A percentile compares a stretch with the other conserved stretches of the same genome.
phyloP scores from a whole-genome alignment of 2,113 vertebrate species.

The Carassius carassius region DNA sequence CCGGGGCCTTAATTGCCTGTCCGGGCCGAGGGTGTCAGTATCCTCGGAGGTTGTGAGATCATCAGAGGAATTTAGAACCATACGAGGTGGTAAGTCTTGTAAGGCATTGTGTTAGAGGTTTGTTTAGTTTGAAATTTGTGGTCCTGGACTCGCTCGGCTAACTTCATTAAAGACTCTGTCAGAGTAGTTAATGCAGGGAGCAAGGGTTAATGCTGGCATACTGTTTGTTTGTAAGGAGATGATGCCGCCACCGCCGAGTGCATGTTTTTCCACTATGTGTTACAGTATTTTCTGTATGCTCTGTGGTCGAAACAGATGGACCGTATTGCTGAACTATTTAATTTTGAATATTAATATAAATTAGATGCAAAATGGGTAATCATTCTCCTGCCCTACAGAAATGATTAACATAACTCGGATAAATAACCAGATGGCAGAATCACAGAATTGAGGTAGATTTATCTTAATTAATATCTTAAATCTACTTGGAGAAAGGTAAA shows the following conservation, averaged over 20 bases:
- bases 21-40: conserved; percentile 27
- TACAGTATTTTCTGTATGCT: conserved; percentile 57
- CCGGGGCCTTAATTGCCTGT: conserved; percentile 42
- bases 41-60: conserved; percentile 28
- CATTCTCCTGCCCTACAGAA: conserved; percentile 99
- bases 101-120: conserved; percentile 28
- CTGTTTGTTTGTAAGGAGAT: conserved; percentile 40
- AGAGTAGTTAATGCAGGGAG: background rate
- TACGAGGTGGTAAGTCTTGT: conserved; percentile 17
- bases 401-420: conserved; percentile 99
- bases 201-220: conserved; percentile 37
- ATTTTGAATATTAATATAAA: conserved; percentile 99
- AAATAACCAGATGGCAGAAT: conserved; percentile 99
- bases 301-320: conserved; percentile 79
- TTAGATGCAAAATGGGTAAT: conserved; percentile 97
- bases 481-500: conserved; percentile 93
- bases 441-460: conserved; percentile 98
- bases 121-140: conserved; percentile 7
- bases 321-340: conserved; percentile 93
- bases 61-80: conserved; percentile 3
- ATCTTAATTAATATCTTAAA: conserved; percentile 99
- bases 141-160: background rate
- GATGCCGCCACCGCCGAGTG: background rate
- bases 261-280: background rate
- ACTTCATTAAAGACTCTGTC: conserved; percentile 36